Conservation (phyloP, 2,113 vertebrate genomes). For the Apeltes quadracus region DNA sequence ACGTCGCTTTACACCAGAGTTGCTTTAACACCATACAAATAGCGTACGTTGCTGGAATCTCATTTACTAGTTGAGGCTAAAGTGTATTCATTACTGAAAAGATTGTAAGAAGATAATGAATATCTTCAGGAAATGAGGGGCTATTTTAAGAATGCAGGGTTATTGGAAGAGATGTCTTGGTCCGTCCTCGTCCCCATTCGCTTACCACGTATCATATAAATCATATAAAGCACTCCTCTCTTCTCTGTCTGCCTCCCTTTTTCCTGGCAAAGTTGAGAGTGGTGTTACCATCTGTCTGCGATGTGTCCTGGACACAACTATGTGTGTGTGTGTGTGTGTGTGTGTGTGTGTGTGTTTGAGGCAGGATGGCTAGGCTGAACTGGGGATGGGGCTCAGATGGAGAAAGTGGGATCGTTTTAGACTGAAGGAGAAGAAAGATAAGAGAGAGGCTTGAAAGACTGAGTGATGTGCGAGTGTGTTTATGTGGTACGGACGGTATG, state of each 20-base stretch:
- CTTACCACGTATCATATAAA: slow-evolving; percentile 32
- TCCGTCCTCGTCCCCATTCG: slow-evolving; percentile 16
- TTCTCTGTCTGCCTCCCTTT: slow-evolving; percentile 69
- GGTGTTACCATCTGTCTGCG: slow-evolving; percentile 69
- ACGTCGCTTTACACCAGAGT: not conserved
- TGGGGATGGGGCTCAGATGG: slow-evolving; percentile 64
- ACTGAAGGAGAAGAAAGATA: not conserved
- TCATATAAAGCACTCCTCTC: slow-evolving; percentile 29
- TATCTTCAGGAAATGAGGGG: slow-evolving; percentile 18
- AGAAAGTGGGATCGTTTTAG: slow-evolving; percentile 25
- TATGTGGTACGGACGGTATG: slow-evolving; percentile 37
- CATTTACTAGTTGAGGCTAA: not conserved
- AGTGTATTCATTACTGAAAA: slow-evolving; percentile 1
- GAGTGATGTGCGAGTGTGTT: slow-evolving; percentile 34
- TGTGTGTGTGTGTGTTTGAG: slow-evolving; percentile 28
- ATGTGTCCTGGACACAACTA: slow-evolving; percentile 57
- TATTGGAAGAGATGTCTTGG: slow-evolving; percentile 27
- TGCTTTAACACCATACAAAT: not conserved
- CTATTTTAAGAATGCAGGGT: slow-evolving; percentile 22
- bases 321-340: slow-evolving; percentile 27
- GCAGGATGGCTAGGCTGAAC: slow-evolving; percentile 69
- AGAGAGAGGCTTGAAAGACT: slow-evolving; percentile 16
- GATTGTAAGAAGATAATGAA: slow-evolving; percentile 11
- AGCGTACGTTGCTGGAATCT: slow-evolving; percentile 1
- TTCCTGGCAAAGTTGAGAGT: slow-evolving; percentile 67